A percentile compares a stretch with the other conserved stretches of the same genome.
phyloP scores from a whole-genome alignment of 2,888 invertebrate genomes.

The Argyresthia albistria region DNA sequence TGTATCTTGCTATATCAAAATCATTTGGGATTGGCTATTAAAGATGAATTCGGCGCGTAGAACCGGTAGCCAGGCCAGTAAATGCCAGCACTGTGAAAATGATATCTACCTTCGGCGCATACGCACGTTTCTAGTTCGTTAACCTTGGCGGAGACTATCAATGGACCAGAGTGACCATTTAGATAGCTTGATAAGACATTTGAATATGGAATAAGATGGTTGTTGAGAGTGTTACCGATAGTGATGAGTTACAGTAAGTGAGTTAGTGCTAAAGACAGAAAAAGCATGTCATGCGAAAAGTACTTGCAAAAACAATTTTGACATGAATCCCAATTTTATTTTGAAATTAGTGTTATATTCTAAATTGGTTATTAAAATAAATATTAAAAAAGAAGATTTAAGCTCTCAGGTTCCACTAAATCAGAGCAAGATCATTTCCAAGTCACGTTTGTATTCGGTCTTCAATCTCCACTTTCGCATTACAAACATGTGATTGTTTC shows the following conservation, averaged over 20 bases:
- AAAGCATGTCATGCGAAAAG: no score
- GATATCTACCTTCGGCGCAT: background rate
- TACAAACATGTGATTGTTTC: constrained; percentile 39
- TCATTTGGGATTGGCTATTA: constrained; percentile 9
- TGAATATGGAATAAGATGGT: no score
- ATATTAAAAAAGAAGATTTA: no score
- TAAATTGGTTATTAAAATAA: no score
- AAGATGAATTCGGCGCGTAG: constrained; percentile 37
- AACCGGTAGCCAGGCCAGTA: constrained; percentile 36
- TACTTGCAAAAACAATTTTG: no score
- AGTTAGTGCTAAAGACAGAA: no score
- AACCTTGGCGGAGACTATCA: constrained; percentile 1
- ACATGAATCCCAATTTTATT: no score
- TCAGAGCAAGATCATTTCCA: constrained; percentile 18
- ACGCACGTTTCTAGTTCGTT: background rate
- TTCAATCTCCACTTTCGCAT: background rate
- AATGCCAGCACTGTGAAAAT: background rate
- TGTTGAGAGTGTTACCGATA: no score
- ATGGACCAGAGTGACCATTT: background rate
- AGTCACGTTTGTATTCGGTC: constrained; percentile 32
- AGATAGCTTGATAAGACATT: background rate
- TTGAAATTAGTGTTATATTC: no score
- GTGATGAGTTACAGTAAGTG: no score
- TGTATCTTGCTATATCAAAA: no score
- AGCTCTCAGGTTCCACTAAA: no score